Conservation (phyloP, 2,797 vertebrate species). For the Phoebastria nigripes region DNA sequence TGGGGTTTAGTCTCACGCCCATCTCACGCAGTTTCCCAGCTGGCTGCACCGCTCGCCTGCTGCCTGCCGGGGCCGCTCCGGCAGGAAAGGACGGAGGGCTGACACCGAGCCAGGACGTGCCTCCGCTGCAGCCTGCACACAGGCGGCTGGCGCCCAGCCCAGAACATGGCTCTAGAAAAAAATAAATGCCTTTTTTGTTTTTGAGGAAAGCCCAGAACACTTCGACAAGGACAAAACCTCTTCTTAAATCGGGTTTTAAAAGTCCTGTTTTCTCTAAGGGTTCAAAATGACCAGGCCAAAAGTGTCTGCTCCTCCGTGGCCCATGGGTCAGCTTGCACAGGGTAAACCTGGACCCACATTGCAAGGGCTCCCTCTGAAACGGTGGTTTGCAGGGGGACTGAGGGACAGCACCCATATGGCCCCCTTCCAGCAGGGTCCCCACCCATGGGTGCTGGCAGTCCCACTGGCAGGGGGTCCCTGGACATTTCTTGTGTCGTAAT, state of each 20-base stretch:
- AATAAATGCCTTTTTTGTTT: constrained; percentile 22
- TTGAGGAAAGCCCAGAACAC: constrained; percentile 22
- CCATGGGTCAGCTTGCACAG: not conserved
- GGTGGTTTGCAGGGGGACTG: rapidly evolving
- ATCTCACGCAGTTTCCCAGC: not conserved
- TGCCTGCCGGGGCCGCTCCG: not conserved
- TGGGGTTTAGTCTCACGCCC: not conserved
- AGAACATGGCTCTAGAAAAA: not conserved
- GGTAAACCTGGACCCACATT: rapidly evolving
- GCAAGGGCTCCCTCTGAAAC: not conserved
- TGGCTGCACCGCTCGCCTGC: not conserved
- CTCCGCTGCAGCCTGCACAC: not conserved
- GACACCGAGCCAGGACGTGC: not conserved
- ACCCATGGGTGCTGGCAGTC: not conserved
- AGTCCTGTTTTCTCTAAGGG: not conserved
- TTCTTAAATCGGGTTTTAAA: not conserved
- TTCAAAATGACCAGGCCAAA: not conserved
- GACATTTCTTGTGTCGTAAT: not conserved
- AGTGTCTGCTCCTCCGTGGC: not conserved
- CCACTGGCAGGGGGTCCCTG: not conserved
- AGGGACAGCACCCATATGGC: rapidly evolving
- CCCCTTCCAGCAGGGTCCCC: not conserved
- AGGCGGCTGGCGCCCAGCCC: not conserved
- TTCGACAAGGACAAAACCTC: not conserved
- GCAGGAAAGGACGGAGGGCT: not conserved